Percentiles rank a stretch among this genome's conserved stretches.
Evolutionary conservation across 2,113 vertebrate species (phyloP).

Genomic region (Poeciliopsis occidentalis): DNA sequence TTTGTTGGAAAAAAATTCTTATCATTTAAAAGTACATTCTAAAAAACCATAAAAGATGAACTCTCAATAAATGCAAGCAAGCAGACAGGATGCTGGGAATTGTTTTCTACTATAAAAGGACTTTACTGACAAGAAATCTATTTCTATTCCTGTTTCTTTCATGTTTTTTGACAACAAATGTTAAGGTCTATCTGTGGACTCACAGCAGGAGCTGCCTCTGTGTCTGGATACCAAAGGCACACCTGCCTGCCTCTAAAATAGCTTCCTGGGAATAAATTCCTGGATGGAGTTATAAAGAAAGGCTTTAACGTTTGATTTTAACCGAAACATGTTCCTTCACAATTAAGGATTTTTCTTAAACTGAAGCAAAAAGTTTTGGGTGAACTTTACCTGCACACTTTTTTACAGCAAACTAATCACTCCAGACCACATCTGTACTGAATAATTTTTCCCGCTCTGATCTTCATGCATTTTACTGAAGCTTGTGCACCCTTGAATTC

Average conservation of each 20-base stretch:
- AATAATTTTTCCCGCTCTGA: neutral
- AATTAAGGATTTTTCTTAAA: conserved; percentile 3
- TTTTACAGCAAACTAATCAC: neutral
- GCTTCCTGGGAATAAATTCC: conserved; percentile 45
- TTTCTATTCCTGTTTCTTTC: conserved; percentile 60
- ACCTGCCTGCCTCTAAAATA: conserved; percentile 65
- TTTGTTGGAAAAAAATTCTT: neutral
- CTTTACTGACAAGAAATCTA: conserved; percentile 36
- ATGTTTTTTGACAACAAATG: conserved; percentile 62
- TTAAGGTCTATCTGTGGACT: conserved; percentile 19
- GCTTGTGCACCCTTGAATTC: neutral
- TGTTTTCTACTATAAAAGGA: conserved; percentile 7
- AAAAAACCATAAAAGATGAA: neutral
- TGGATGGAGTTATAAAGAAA: conserved; percentile 8
- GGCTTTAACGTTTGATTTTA: neutral
- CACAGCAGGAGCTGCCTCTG: conserved; percentile 63
- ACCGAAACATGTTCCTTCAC: conserved; percentile 17
- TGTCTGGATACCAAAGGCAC: conserved; percentile 67
- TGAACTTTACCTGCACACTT: conserved; percentile 1
- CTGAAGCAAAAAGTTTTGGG: neutral
- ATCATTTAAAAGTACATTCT: neutral
- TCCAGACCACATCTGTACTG: neutral
- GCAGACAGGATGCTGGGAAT: neutral
- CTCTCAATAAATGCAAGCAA: neutral
- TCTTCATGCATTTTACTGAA: neutral